These are phyloP conservation scores for Drosophila sp. DNA, from an alignment of 1,140 invertebrate genomes.

Conservation along the genomic window DNA sequence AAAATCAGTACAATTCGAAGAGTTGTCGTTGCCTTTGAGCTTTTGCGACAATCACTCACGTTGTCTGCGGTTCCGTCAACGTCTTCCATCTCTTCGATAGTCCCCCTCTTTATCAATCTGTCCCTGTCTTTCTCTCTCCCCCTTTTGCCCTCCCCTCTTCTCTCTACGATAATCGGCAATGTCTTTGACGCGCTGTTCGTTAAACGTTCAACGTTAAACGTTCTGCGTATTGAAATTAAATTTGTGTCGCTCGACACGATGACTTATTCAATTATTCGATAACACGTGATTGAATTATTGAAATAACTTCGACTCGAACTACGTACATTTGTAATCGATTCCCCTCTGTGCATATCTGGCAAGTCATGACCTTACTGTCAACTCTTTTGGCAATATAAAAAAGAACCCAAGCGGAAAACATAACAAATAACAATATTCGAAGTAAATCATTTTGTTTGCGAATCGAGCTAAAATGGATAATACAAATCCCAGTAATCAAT, in stretches of 20 bases:
- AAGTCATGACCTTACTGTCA: neutral
- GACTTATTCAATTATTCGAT: conserved; percentile 83
- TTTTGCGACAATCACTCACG: conserved; percentile 83
- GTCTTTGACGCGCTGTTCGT: conserved; percentile 64
- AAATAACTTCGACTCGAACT: conserved; percentile 47
- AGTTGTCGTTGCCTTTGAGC: conserved; percentile 80
- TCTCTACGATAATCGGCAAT: conserved; percentile 54
- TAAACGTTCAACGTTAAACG: conserved; percentile 55
- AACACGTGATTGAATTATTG: conserved; percentile 83
- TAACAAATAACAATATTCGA: neutral
- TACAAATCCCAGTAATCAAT: neutral
- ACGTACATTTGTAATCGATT: neutral
- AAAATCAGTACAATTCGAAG: conserved; percentile 83
- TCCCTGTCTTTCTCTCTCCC: neutral
- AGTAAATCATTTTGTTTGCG: too few relatives aligned
- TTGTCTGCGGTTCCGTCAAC: conserved; percentile 63
- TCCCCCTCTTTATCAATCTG: too few relatives aligned
- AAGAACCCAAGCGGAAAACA: neutral
- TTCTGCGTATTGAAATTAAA: conserved; percentile 83
- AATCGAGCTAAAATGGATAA: conserved; percentile 7
- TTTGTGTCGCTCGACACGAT: conserved; percentile 82
- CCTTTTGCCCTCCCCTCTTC: neutral
- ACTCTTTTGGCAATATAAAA: neutral
- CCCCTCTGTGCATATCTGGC: neutral
- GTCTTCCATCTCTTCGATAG: neutral